A percentile compares a stretch with the other conserved stretches of the same genome.
phyloP scores from a whole-genome alignment of 2,888 invertebrate genomes.

The Celastrina argiolus region DNA sequence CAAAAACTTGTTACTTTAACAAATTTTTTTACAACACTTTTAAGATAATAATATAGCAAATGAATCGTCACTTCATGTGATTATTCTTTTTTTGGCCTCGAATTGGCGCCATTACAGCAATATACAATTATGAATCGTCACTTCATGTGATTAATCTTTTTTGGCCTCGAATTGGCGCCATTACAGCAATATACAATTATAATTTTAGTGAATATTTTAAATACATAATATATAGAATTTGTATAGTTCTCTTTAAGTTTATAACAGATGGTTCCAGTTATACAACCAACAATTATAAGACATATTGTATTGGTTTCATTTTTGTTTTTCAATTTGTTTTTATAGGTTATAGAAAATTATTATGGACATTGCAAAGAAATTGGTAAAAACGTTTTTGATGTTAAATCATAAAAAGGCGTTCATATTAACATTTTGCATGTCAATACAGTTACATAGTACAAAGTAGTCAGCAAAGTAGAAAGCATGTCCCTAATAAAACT shows the following conservation, averaged over 20 bases:
- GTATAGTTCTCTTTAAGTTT: neutral
- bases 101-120: no score
- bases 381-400: slow-evolving; percentile 36
- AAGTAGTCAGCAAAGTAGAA: slow-evolving; percentile 31
- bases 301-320: neutral
- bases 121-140: no score
- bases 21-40: no score
- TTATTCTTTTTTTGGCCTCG: neutral
- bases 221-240: neutral
- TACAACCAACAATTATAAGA: neutral
- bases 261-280: neutral
- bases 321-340: slow-evolving; percentile 21
- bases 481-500: slow-evolving; percentile 49
- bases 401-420: slow-evolving; percentile 14
- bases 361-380: slow-evolving; percentile 18
- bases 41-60: no score
- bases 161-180: neutral
- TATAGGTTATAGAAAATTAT: slow-evolving; percentile 18
- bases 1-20: no score
- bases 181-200: no score
- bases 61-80: no score
- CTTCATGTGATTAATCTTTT: neutral
- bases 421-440: slow-evolving; percentile 31
- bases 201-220: neutral
- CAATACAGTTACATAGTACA: neutral